Evolutionary conservation across 2,888 invertebrate species (phyloP), one percentile per base, ranked within the genome.

Genomic region (Athalia rosae): DNA sequence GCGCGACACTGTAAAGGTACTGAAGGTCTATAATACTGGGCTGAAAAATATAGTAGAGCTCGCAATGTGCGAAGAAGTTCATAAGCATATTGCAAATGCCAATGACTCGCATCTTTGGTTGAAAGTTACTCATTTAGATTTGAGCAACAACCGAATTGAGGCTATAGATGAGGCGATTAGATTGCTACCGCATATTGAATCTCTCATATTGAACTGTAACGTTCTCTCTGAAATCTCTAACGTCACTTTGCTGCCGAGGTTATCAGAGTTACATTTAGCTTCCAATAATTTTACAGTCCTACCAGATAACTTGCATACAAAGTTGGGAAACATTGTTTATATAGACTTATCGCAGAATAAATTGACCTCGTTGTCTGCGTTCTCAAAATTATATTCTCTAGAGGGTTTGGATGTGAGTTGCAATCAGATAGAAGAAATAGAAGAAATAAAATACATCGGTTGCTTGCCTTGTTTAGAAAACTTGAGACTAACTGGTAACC

Each of bases 401-500:
- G 95, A 96, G 82, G 94, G 93, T 82, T 91, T 99, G 80, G 96
- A 98, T 91, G 91, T 98, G 63, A 96, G 96, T 83, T 95, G 95
- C 83, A 99, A 99, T 91, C 91, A 93, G 77, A 94, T 99, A 63
- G 92, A 92, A 3, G 94, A 95, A 77, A 93, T 98, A 8, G 94
- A 95, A 81, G 97, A 98, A 88, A 94, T 98, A 0, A 93, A 94
- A 82, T 92, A 95, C 89, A 92, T 98, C 66, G 94, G 96, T 56
- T 93, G 93, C 79, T 90, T 99, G 61, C 98, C 98, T 0, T 95
- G 97, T 86, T 90, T 99, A 76, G 98, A 98, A 88, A 94, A 95
- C 89, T 90, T 99, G n/a, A 93, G 94, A 86, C 91, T 99, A 64
- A 95, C 95, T 0, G 98, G 97, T 0, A 99, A 99, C 91, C 96